Base-by-base conservation (phyloP, 2,113 vertebrate species). In the Hoplias malabaricus region DNA sequence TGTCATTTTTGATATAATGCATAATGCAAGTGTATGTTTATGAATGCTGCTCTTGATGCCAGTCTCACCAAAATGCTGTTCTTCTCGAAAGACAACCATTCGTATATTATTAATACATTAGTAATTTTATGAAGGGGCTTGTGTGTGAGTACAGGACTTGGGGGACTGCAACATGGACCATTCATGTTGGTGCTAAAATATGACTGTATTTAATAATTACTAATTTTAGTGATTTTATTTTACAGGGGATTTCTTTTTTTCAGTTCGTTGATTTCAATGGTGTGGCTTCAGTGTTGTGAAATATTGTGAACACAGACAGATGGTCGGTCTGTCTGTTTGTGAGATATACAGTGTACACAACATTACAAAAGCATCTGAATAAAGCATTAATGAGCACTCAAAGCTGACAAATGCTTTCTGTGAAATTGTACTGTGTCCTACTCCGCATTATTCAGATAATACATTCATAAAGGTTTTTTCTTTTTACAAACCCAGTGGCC, bases 181-280 rank as follows among this genome's bases (percentile, higher is more conserved):
- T 81, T 78, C 85, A 69, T 82, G 80, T 76, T 83, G 85, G 85
- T 86, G 85, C 85, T 86, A 84, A 40, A 75, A 75, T 73, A 78
- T 80, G 48, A 81, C 72, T 74, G 76, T 83, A 80, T 80, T 79
- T 79, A 82, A 72, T 34, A 19, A 79, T 75, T 40, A 74, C 59
- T 82, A 56, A 71, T 71, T 81, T 84, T 75, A 83, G 78, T 81
- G 61, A 61, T 79, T 72, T 63, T 34, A 63, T 69, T 76, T 76
- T 71, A 59, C 56, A 23, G 34, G 16, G 10, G 23, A 23, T 68
- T 72, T 63, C 19, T 53, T 66, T 72, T 29, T 2, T 38, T n/a
- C 31, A 36, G 31, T 65, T 70, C 23, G 8, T 69, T 77, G 54
- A 75, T 80, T 83, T 69, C 34, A 65, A 78, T 46, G 63, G 73